Base-by-base conservation (phyloP, 2,797 vertebrate species). In the Darevskia nairensis region DNA sequence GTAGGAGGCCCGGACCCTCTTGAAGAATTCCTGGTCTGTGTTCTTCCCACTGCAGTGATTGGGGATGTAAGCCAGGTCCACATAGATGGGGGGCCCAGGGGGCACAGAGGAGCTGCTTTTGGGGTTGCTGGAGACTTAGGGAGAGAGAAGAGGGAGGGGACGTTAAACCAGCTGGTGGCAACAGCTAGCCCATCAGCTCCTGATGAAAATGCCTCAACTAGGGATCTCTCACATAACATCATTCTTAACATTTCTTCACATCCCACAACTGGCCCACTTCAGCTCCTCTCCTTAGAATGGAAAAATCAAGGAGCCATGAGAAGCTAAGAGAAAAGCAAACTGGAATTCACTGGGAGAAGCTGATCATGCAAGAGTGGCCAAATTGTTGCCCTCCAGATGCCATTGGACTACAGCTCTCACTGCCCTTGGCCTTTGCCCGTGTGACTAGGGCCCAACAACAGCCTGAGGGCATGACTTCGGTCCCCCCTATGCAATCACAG, bases 21-120 rank as follows among this genome's bases (percentile, higher is more conserved):
- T 98, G 96, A 99, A 99, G 95, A 99, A 99, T 95, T 99, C 99
- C 19, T 97, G 98, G 93, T 99, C 99, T 17, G 98, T 98, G 82
- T 99, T 99, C 97, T 99, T 99, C 90, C 98, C 98, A 64, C 98
- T 99, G 96, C 99, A 99, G 90, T 99, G 99, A 96, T 99, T 99
- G 75, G 99, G 99, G 95, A 99, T 98, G 94, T 99, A 99, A 84
- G 99, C 98, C 95, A 99, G 94, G 96, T 99, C 99, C 93, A 99
- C 98, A 1, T 99, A 99, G 86, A 99, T 97, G 0, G 99, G 98
- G 32, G 97, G 95, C 7, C 98, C 98, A 17, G 96, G 72, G 92
- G 97, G 96, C 46, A 94, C 96, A 4, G 95, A 88, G 59, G 97
- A 96, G 93, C 95, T 95, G 19, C 97, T 96, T 96, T 98, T 98